These are phyloP conservation scores for Cheilosia pagana DNA, from an alignment of 2,888 invertebrate genomes.

Conservation along the genomic window DNA sequence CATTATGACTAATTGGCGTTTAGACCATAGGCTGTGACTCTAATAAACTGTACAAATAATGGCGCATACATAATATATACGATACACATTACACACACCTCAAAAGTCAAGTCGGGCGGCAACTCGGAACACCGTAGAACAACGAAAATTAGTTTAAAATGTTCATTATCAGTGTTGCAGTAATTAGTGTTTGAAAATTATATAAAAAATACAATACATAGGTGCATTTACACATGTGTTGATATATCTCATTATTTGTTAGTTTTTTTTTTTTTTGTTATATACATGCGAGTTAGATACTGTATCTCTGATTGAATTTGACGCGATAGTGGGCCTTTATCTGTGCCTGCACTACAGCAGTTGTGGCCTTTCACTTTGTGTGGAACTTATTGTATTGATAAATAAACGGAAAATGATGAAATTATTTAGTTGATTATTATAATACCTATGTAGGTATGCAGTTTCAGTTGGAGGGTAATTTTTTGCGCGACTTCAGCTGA, in stretches of 20 bases:
- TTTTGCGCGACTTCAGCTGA: too few relatives aligned
- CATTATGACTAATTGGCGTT: constrained; percentile 68
- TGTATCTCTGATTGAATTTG: constrained; percentile 36
- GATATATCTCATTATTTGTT: not conserved
- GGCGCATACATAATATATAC: constrained; percentile 26
- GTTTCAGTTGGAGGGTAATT: too few relatives aligned
- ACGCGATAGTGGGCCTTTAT: constrained; percentile 28
- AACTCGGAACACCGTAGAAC: constrained; percentile 17
- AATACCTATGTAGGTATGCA: too few relatives aligned
- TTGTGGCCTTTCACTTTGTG: constrained; percentile 20
- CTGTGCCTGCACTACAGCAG: not conserved
- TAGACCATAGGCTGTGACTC: constrained; percentile 33
- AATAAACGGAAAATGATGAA: too few relatives aligned
- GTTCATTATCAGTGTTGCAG: constrained; percentile 47
- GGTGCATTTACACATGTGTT: not conserved
- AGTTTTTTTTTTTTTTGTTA: constrained; percentile 14
- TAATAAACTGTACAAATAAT: constrained; percentile 66
- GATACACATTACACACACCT: constrained; percentile 26
- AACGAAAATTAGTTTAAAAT: constrained; percentile 39
- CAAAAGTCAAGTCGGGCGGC: constrained; percentile 17
- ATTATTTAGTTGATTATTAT: too few relatives aligned
- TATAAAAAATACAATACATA: constrained; percentile 1
- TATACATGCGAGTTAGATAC: constrained; percentile 22
- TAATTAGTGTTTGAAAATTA: constrained; percentile 16
- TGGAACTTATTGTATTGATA: constrained; percentile 5